These are phyloP conservation scores for Calliphora vicina DNA, from an alignment of 1,140 invertebrate genomes.

Conservation along the genomic window DNA sequence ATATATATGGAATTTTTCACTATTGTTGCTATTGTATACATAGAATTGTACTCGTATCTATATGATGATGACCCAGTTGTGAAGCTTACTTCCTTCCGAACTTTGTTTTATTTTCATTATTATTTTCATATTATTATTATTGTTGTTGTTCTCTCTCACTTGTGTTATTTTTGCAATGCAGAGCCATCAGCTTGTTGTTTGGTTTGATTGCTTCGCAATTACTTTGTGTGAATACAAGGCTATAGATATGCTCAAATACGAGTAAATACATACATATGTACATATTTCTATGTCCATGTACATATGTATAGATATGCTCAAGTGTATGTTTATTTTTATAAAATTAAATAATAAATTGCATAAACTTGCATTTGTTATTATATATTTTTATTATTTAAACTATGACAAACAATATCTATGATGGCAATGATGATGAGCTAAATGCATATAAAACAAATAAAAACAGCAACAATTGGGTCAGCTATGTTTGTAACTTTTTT, in stretches of 20 bases:
- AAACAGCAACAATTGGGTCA: neutral
- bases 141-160: neutral
- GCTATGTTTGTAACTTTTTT: neutral
- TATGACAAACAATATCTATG: neutral
- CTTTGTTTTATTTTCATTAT: neutral
- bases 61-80: conserved; percentile 13
- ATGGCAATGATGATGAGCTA: neutral
- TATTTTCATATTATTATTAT: neutral
- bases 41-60: neutral
- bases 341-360: neutral
- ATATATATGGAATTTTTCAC: neutral
- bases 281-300: neutral
- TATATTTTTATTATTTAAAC: neutral
- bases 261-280: neutral
- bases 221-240: conserved; percentile 20
- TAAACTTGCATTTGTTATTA: neutral
- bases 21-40: neutral
- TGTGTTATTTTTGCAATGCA: neutral
- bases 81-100: conserved; percentile 17
- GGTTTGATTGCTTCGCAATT: neutral
- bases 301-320: no score
- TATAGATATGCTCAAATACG: no score
- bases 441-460: neutral
- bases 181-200: neutral
- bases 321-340: neutral